A percentile compares a stretch with the other conserved stretches of the same genome.
Evolutionary conservation across 2,113 vertebrate genomes (phyloP).

Genomic region (Leiothrix lutea): DNA sequence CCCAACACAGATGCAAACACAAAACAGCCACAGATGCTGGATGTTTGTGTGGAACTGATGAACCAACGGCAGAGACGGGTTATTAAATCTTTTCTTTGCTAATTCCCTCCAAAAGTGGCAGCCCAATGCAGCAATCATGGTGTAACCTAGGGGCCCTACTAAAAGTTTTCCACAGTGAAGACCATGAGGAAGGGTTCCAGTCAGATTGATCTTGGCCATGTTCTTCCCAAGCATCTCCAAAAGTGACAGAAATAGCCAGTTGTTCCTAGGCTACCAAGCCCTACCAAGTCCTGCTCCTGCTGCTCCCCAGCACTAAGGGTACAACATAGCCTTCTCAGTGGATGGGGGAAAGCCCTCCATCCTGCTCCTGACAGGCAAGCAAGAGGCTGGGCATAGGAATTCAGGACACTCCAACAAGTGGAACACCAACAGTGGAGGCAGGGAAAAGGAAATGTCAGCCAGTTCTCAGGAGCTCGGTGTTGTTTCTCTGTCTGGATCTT

Average conservation of each 20-base stretch:
- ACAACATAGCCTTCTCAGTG: not conserved
- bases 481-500: not conserved
- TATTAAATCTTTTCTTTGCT: not conserved
- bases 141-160: not conserved
- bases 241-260: not conserved
- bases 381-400: not conserved
- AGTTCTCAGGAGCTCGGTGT: not conserved
- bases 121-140: not conserved
- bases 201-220: accelerated
- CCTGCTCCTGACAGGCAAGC: not conserved
- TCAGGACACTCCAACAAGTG: not conserved
- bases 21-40: not conserved
- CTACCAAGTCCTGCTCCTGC: not conserved
- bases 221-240: not conserved
- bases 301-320: not conserved
- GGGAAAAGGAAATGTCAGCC: not conserved
- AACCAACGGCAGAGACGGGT: not conserved
- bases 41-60: not conserved
- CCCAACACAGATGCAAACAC: too few relatives aligned
- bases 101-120: not conserved
- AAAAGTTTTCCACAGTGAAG: not conserved
- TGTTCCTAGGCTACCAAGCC: not conserved
- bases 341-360: not conserved
- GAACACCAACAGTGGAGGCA: not conserved
- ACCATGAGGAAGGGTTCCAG: not conserved